Evolutionary conservation across 2,113 vertebrate species (phyloP).

Genomic region (Camelus dromedarius): DNA sequence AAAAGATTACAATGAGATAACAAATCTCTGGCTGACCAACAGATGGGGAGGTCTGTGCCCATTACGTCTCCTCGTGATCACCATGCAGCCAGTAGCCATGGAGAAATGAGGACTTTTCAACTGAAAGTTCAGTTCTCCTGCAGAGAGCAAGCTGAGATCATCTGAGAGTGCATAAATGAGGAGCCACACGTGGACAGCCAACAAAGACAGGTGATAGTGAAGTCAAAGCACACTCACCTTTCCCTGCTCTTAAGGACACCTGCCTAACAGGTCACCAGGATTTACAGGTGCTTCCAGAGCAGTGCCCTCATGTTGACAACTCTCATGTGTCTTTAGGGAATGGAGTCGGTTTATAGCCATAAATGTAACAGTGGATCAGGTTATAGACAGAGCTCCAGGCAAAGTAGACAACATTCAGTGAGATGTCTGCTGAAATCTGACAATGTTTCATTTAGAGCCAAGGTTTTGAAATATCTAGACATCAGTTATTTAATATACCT

Average conservation of each 20-base stretch:
- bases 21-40: constrained; percentile 55
- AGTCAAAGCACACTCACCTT: background rate
- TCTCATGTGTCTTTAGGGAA: background rate
- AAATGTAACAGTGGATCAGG: background rate
- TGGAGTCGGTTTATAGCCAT: background rate
- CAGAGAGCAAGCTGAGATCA: background rate
- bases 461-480: background rate
- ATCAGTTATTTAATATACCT: background rate
- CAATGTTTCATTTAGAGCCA: background rate
- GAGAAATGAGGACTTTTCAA: background rate
- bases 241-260: background rate
- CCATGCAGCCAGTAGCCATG: background rate
- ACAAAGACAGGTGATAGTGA: background rate
- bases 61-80: background rate
- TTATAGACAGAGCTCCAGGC: background rate
- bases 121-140: background rate
- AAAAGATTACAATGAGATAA: constrained; percentile 51
- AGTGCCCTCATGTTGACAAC: background rate
- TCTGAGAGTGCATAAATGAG: background rate
- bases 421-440: background rate
- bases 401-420: background rate
- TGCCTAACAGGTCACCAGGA: background rate
- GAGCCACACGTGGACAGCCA: background rate
- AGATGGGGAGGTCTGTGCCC: background rate
- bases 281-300: background rate